A percentile compares a stretch with the other conserved stretches of the same genome.
Conservation (phyloP, 2,797 vertebrate species). For the Coluber constrictor region DNA sequence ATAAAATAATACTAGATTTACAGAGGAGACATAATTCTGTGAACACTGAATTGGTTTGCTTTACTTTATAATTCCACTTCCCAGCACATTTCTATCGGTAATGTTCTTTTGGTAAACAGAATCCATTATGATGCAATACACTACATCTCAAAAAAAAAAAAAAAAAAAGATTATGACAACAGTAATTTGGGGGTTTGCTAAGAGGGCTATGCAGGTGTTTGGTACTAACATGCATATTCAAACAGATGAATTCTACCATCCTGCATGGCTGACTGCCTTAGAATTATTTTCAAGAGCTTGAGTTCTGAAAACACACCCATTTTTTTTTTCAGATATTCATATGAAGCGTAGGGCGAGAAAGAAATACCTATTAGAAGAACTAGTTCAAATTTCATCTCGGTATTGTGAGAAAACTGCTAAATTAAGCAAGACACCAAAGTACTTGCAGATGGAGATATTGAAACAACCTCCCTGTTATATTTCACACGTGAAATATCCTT, state of each 20-base stretch:
- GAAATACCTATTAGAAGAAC: neutral
- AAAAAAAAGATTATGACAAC: neutral
- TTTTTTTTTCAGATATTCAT: neutral
- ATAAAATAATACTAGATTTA: neutral
- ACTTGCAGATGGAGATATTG: neutral
- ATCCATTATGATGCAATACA: neutral
- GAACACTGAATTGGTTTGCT: neutral
- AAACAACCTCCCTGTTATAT: neutral
- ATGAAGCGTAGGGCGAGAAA: neutral
- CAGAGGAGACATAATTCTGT: neutral
- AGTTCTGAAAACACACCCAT: neutral
- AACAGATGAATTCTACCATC: neutral
- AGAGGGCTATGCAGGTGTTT: neutral
- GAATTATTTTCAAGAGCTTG: neutral
- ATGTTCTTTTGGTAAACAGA: neutral
- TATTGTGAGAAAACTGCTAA: neutral
- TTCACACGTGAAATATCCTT: neutral
- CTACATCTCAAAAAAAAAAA: neutral
- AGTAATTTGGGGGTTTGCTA: neutral
- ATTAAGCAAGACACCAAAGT: neutral
- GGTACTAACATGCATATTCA: neutral
- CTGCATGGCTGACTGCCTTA: neutral
- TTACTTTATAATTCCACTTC: neutral
- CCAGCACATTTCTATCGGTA: neutral
- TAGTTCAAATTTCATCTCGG: neutral